Conservation (phyloP, 2,113 vertebrate species). For the Hepsetus odoe region DNA sequence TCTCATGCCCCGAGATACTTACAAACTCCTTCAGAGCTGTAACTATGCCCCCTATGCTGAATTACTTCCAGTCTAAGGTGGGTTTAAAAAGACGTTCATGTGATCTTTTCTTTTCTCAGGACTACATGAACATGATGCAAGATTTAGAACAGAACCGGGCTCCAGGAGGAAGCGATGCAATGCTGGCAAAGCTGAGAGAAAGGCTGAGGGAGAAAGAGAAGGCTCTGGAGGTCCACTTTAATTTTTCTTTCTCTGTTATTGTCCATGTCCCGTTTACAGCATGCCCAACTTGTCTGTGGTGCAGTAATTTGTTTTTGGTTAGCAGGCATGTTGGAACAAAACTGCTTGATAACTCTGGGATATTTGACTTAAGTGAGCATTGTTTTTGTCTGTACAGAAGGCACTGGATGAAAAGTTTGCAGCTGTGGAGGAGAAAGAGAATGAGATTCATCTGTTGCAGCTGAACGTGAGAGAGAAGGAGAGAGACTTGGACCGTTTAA, state of each 20-base stretch:
- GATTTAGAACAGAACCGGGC: constrained; percentile 73
- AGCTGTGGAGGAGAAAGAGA: constrained; percentile 79
- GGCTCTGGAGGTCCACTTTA: constrained; percentile 71
- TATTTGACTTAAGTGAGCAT: constrained; percentile 2
- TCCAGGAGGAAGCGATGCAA: constrained; percentile 67
- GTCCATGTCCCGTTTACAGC: background rate
- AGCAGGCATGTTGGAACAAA: too few species aligned
- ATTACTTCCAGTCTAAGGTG: too few species aligned
- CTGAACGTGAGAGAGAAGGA: constrained; percentile 78
- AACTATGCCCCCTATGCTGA: too few species aligned
- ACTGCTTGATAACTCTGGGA: too few species aligned
- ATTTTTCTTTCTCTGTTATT: background rate
- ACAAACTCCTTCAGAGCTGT: too few species aligned
- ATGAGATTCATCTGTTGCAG: constrained; percentile 77
- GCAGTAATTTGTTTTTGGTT: background rate
- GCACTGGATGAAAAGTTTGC: constrained; percentile 78
- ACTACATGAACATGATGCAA: constrained; percentile 75
- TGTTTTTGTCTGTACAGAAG: constrained; percentile 61
- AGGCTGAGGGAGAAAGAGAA: constrained; percentile 78
- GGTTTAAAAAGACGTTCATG: too few species aligned
- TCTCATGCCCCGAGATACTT: too few species aligned
- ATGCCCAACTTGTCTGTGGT: too few species aligned
- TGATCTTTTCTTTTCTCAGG: constrained; percentile 62
- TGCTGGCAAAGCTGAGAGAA: constrained; percentile 75
- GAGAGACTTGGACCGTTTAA: constrained; percentile 75